A percentile compares a stretch with the other conserved stretches of the same genome.
phyloP scores from a whole-genome alignment of 2,113 vertebrate genomes.

The Illadopsis cleaveri region DNA sequence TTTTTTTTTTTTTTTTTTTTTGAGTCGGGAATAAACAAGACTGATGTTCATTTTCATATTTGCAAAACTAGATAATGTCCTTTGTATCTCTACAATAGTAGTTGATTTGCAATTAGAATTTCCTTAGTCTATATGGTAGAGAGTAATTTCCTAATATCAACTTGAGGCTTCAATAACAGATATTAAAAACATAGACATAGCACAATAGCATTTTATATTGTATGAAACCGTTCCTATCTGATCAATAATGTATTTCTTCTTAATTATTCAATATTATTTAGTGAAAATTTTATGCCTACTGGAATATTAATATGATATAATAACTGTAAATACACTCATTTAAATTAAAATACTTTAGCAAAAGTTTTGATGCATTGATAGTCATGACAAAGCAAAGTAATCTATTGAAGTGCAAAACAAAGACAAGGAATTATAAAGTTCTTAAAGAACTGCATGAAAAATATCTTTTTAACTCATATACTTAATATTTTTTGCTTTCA shows the following conservation, averaged over 20 bases:
- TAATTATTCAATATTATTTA: constrained; percentile 74
- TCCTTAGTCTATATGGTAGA: not conserved
- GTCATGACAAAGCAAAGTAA: not conserved
- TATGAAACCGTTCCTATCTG: constrained; percentile 29
- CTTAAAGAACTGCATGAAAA: not conserved
- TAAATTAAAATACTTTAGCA: constrained; percentile 68
- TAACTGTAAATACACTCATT: constrained; percentile 68
- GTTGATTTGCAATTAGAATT: not conserved
- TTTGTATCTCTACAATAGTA: not conserved
- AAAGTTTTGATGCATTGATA: constrained; percentile 30
- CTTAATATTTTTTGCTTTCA: not conserved
- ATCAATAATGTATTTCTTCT: constrained; percentile 76
- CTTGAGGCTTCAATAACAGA: constrained; percentile 22
- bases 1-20: not conserved
- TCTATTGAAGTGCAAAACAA: constrained; percentile 9
- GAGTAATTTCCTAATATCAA: not conserved
- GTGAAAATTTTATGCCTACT: constrained; percentile 68
- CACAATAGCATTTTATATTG: constrained; percentile 8
- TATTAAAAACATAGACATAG: constrained; percentile 17
- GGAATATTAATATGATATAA: constrained; percentile 69
- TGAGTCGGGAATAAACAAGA: not conserved
- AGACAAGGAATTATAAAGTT: not conserved
- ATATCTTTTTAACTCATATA: not conserved
- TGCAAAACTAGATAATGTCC: not conserved
- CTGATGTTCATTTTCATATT: not conserved